Conservation (phyloP, 2,113 vertebrate genomes). For the Casuarius casuarius region DNA sequence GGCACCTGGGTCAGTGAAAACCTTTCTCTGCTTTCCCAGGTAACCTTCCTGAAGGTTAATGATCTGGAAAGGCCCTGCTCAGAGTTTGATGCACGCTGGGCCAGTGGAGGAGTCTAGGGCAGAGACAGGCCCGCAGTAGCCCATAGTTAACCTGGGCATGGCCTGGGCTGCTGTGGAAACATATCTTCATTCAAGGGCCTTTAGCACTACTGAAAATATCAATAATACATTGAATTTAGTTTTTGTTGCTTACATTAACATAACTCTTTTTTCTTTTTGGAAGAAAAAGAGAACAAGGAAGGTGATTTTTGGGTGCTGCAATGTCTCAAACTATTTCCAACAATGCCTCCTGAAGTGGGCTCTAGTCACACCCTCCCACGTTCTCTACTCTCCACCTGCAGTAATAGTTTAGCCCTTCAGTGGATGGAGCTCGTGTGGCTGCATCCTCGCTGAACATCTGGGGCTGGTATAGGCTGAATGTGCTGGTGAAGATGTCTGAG, state of each 20-base stretch:
- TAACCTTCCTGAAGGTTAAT: background rate
- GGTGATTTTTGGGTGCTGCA: background rate
- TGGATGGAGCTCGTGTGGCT: background rate
- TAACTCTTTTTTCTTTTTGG: background rate
- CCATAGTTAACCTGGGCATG: no score
- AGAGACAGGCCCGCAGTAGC: background rate
- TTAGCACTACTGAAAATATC: background rate
- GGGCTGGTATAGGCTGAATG: background rate
- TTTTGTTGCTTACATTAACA: background rate
- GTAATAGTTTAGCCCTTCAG: no score
- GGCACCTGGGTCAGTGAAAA: background rate
- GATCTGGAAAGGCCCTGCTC: background rate
- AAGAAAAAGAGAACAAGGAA: background rate
- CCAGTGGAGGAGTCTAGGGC: background rate
- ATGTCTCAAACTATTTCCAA: background rate
- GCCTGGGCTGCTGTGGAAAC: background rate
- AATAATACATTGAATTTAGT: background rate
- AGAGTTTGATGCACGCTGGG: background rate
- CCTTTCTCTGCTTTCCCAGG: no score
- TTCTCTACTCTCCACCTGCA: no score
- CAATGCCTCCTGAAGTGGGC: no score
- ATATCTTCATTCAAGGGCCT: background rate
- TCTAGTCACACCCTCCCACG: no score
- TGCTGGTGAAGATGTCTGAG: background rate
- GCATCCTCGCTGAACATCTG: background rate